phyloP scores from a whole-genome alignment of 2,797 vertebrate species.

The Florisuga fusca region DNA sequence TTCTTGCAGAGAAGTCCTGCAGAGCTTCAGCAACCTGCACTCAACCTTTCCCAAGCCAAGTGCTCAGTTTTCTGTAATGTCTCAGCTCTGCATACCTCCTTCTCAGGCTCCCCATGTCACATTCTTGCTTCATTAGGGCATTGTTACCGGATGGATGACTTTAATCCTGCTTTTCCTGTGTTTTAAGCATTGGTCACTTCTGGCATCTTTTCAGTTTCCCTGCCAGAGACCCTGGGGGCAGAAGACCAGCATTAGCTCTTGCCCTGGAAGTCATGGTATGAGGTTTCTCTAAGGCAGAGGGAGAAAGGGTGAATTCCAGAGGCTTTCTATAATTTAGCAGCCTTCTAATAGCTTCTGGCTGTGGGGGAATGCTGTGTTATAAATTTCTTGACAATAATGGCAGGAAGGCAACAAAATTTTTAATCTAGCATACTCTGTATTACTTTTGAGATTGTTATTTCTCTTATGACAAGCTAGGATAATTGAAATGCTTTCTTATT shows the following conservation, averaged over 20 bases:
- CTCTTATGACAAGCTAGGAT: not conserved
- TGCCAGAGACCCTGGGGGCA: not conserved
- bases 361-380: not conserved
- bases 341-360: not conserved
- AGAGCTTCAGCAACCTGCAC: not conserved
- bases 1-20: not conserved
- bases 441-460: slow-evolving; percentile 1
- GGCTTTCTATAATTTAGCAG: not conserved
- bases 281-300: not conserved
- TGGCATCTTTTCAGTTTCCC: not conserved
- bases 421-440: not conserved
- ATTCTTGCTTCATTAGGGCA: not conserved
- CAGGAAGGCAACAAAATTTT: not conserved
- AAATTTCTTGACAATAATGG: not conserved
- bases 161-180: not conserved
- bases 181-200: not conserved
- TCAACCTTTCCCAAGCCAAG: not conserved
- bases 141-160: not conserved
- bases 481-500: not conserved
- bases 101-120: not conserved
- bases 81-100: not conserved
- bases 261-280: fast-evolving
- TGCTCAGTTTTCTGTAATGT: fast-evolving
- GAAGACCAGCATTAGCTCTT: not conserved
- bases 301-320: not conserved